These are phyloP conservation scores for Tholera decimalis DNA, from an alignment of 2,888 invertebrate species.

Conservation along the genomic window DNA sequence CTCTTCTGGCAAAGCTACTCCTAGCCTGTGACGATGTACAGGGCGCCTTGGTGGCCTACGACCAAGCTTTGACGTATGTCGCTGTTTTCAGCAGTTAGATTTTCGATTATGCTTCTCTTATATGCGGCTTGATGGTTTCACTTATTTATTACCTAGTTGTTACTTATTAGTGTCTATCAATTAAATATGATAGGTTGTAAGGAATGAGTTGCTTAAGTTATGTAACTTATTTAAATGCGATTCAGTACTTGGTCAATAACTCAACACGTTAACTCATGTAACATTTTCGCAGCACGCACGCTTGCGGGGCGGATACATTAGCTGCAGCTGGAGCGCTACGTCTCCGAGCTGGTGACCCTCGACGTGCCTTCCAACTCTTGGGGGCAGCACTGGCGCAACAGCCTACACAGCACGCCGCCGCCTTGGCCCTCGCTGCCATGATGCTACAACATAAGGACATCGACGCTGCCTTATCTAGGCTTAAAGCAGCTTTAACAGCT, in stretches of 20 bases:
- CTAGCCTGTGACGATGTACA: slow-evolving; percentile 92
- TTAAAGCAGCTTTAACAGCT: slow-evolving; percentile 86
- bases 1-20: slow-evolving; percentile 93
- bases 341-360: slow-evolving; percentile 87
- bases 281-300: slow-evolving; percentile 68
- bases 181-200: too few relatives aligned
- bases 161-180: too few relatives aligned
- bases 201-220: background rate
- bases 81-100: background rate
- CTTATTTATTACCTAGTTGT: too few relatives aligned
- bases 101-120: background rate
- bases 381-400: slow-evolving; percentile 89
- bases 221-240: background rate
- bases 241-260: background rate
- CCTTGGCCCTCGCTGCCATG: slow-evolving; percentile 90
- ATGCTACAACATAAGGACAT: slow-evolving; percentile 88
- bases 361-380: slow-evolving; percentile 90
- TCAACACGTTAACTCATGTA: too few relatives aligned
- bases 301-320: slow-evolving; percentile 89
- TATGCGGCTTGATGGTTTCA: background rate
- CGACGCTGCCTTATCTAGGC: slow-evolving; percentile 87
- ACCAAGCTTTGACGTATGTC: slow-evolving; percentile 94
- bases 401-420: slow-evolving; percentile 86
- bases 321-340: slow-evolving; percentile 89
- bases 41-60: slow-evolving; percentile 94